phyloP scores from a whole-genome alignment of 2,113 vertebrate genomes.

The Geococcyx californianus region DNA sequence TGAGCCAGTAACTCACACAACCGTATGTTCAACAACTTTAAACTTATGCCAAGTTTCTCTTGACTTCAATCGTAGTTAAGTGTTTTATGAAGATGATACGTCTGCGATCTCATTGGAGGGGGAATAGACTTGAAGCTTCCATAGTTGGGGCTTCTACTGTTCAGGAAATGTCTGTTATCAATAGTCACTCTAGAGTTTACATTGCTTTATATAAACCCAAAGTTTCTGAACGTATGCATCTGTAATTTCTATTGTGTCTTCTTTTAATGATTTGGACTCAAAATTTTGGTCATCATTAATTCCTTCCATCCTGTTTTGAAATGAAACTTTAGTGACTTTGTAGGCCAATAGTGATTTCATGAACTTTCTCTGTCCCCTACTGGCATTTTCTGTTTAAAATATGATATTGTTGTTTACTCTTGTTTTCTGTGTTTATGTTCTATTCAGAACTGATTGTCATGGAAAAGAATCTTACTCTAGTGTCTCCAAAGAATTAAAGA shows the following conservation, averaged over 20 bases:
- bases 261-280: not conserved
- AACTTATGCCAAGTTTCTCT: not conserved
- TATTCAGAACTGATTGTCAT: not conserved
- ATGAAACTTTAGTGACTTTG: not conserved
- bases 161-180: not conserved
- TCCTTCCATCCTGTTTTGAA: not conserved
- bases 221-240: fast-evolving
- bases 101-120: not conserved
- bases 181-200: not conserved
- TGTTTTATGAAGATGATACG: not conserved
- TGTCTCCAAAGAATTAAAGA: not conserved
- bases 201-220: not conserved
- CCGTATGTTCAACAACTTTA: not conserved
- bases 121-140: not conserved
- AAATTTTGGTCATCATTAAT: not conserved
- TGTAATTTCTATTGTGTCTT: not conserved
- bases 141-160: not conserved
- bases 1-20: not conserved
- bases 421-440: not conserved
- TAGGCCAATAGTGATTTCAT: not conserved
- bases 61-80: not conserved
- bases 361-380: not conserved
- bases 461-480: not conserved
- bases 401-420: not conserved
- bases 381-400: not conserved